These are phyloP conservation scores for Lissonota sp. DNA, from an alignment of 2,888 invertebrate species.

Conservation along the genomic window DNA sequence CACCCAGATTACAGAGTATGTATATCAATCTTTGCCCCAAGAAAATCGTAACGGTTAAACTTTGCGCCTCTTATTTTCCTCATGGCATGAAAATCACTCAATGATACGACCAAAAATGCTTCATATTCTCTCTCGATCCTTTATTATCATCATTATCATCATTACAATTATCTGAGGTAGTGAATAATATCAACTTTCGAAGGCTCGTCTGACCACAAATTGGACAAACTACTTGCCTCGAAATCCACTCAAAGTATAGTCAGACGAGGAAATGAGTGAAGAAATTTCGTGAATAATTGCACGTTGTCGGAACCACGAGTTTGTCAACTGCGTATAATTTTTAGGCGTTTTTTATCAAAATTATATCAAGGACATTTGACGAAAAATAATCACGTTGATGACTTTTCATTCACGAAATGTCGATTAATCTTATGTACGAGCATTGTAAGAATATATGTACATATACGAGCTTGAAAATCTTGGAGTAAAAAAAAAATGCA, in stretches of 20 bases:
- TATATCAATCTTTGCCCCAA: conserved; percentile 23
- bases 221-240: background rate
- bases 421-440: too few relatives aligned
- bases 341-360: too few relatives aligned
- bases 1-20: too few relatives aligned
- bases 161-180: conserved; percentile 54
- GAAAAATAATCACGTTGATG: too few relatives aligned
- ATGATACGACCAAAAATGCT: conserved; percentile 6
- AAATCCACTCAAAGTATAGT: too few relatives aligned
- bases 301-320: conserved; percentile 6
- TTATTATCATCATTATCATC: conserved; percentile 2
- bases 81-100: conserved; percentile 14
- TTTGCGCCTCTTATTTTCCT: conserved; percentile 25
- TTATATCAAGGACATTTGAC: too few relatives aligned
- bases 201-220: background rate
- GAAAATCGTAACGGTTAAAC: conserved; percentile 42
- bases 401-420: too few relatives aligned
- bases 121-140: conserved; percentile 10
- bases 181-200: conserved; percentile 36
- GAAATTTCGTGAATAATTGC: conserved; percentile 6
- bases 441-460: background rate
- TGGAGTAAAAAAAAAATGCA: background rate
- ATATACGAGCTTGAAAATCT: background rate
- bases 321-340: conserved; percentile 15
- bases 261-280: background rate